These are phyloP conservation scores for Cerastoderma edule DNA, from an alignment of 2,888 invertebrate genomes.

Conservation along the genomic window DNA sequence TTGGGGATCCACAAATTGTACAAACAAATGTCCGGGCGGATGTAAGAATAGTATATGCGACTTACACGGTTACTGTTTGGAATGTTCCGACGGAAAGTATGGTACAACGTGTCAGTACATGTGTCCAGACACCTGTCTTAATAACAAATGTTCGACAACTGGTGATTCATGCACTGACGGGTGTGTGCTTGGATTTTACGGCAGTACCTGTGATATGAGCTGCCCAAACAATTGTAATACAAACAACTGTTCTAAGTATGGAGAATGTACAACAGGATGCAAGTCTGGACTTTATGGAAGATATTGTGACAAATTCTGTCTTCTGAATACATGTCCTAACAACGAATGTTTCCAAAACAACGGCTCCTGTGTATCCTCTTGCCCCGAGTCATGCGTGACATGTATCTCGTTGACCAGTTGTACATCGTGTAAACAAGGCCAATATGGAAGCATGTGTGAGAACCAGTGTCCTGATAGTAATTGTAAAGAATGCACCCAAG, in stretches of 20 bases:
- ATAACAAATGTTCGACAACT: not conserved
- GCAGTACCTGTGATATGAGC: not conserved
- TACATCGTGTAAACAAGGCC: not conserved
- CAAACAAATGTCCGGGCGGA: not conserved
- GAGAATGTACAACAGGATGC: not conserved
- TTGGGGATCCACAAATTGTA: not conserved
- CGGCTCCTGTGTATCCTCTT: not conserved
- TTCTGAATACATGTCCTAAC: not conserved
- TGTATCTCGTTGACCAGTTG: not conserved
- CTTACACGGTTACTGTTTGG: not conserved
- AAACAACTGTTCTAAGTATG: not conserved
- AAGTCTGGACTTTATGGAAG: not conserved
- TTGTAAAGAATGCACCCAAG: not conserved
- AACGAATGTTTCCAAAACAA: slow-evolving; percentile 6
- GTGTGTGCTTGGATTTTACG: not conserved
- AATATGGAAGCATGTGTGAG: not conserved
- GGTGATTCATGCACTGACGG: not conserved
- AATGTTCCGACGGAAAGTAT: not conserved
- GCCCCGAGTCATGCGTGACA: not conserved
- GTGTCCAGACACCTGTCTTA: not conserved
- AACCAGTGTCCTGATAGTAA: not conserved
- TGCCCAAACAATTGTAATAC: not conserved
- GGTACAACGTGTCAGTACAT: not conserved
- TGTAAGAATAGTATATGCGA: not conserved
- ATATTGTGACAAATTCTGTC: not conserved